phyloP scores from a whole-genome alignment of 2,113 vertebrate species.

The Tragulus kanchil region DNA sequence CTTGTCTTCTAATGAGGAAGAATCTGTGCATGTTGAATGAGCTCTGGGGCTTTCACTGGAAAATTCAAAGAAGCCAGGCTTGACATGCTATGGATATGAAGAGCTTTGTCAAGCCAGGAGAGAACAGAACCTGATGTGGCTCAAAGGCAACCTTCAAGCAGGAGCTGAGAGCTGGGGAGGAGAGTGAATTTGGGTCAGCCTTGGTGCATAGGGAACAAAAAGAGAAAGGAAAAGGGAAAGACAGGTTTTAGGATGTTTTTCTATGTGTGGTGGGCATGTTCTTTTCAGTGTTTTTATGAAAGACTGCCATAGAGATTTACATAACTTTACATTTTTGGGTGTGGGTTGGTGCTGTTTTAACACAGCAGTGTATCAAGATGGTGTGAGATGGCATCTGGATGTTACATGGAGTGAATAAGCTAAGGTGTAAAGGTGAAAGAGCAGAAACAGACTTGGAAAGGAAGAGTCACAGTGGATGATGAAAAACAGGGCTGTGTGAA shows the following conservation, averaged over 20 bases:
- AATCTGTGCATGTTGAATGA: slow-evolving; percentile 6
- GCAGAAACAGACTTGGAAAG: not conserved
- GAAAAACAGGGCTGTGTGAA: not conserved
- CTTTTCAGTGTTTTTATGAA: slow-evolving; percentile 39
- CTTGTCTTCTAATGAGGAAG: not conserved
- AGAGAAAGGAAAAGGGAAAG: not conserved
- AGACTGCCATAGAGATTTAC: not conserved
- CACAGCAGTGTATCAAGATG: not conserved
- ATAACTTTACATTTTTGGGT: not conserved
- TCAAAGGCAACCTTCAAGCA: not conserved
- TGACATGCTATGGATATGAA: not conserved
- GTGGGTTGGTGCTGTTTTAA: not conserved
- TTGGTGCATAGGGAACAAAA: not conserved
- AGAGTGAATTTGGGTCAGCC: not conserved
- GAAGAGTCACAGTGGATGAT: not conserved
- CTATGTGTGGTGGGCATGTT: not conserved
- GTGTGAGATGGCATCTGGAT: accelerated
- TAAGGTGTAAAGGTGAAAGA: not conserved
- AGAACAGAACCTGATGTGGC: not conserved
- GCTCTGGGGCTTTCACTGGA: not conserved
- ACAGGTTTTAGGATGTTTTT: not conserved
- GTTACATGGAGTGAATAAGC: not conserved
- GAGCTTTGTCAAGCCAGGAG: not conserved
- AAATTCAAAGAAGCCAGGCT: not conserved
- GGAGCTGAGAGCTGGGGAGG: not conserved